phyloP scores from a whole-genome alignment of 2,797 vertebrate genomes.

The Uromys caudimaculatus region DNA sequence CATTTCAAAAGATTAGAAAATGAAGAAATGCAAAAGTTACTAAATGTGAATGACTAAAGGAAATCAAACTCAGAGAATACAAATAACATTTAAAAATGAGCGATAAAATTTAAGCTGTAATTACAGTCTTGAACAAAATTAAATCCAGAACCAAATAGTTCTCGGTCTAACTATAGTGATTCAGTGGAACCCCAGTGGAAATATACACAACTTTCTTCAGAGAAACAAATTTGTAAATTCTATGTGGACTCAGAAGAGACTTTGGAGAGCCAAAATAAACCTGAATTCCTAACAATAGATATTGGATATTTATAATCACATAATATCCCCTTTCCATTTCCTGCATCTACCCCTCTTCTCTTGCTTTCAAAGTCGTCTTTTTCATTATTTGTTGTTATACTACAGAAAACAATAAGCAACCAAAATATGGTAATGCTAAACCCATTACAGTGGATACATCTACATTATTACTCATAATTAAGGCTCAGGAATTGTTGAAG shows the following conservation, averaged over 20 bases:
- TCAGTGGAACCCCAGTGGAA: background rate
- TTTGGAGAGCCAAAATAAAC: background rate
- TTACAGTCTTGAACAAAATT: background rate
- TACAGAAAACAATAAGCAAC: background rate
- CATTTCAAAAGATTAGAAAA: background rate
- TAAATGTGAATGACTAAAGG: background rate
- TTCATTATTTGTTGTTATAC: background rate
- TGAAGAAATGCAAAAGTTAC: background rate
- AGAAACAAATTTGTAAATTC: background rate
- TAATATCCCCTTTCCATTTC: background rate
- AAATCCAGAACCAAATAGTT: background rate
- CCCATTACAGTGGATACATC: background rate
- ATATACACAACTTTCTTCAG: background rate
- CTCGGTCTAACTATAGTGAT: background rate
- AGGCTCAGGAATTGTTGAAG: background rate
- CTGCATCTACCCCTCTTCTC: no score
- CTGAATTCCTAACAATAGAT: background rate
- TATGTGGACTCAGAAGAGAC: background rate
- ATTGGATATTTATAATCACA: no score
- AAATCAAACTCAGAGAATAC: background rate
- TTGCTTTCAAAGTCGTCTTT: background rate
- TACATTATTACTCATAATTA: background rate
- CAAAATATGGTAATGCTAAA: no score
- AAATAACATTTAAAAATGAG: background rate
- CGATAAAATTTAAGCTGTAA: background rate